Conservation (phyloP, 2,797 vertebrate genomes). For the Eupleurogrammus muticus region DNA sequence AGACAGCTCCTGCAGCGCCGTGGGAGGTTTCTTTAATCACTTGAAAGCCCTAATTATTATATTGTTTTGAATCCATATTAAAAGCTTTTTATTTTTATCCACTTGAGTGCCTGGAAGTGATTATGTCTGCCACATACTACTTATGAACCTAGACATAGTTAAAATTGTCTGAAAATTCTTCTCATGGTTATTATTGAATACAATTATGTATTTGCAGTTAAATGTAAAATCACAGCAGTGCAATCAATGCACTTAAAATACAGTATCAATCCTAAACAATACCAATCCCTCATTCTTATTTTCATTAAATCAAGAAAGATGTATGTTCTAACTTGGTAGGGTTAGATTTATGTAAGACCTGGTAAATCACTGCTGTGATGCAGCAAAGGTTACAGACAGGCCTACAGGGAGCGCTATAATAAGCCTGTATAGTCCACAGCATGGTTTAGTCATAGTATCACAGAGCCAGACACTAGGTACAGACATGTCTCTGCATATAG, state of each 20-base stretch:
- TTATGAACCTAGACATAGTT: neutral
- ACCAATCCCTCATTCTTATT: neutral
- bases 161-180: slow-evolving; percentile 3
- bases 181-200: neutral
- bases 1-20: too few relatives aligned
- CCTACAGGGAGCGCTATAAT: slow-evolving; percentile 21
- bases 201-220: neutral
- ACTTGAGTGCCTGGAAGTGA: slow-evolving; percentile 30
- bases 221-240: slow-evolving; percentile 13
- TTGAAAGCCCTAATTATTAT: neutral
- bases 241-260: slow-evolving; percentile 10
- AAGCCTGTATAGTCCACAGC: slow-evolving; percentile 17
- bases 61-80: slow-evolving; percentile 43
- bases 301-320: slow-evolving; percentile 5
- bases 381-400: slow-evolving; percentile 14
- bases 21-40: too few relatives aligned
- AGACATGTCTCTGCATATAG: slow-evolving; percentile 24
- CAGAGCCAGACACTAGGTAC: slow-evolving; percentile 8
- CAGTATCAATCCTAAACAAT: neutral
- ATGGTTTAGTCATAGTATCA: slow-evolving; percentile 26
- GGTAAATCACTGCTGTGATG: slow-evolving; percentile 22
- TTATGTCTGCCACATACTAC: slow-evolving; percentile 25
- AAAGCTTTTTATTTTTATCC: slow-evolving; percentile 39
- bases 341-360: neutral
- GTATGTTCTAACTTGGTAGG: neutral